A percentile compares a stretch with the other conserved stretches of the same genome.
Evolutionary conservation across 2,797 vertebrate species (phyloP).

Genomic region (Spinus pinus): DNA sequence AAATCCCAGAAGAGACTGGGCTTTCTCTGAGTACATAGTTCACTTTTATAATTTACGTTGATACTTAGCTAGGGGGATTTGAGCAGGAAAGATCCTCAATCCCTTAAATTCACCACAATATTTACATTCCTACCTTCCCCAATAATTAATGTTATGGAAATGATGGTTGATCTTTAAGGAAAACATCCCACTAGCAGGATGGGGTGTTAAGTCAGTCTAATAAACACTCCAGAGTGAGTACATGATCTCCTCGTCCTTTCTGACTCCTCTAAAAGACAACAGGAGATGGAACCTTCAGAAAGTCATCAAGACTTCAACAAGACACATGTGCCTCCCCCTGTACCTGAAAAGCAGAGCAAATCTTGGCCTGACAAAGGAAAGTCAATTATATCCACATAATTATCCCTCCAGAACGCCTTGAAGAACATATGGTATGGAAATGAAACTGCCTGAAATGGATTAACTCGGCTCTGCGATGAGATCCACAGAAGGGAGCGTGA

Average conservation of each 20-base stretch:
- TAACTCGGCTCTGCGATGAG: background rate
- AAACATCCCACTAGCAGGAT: background rate
- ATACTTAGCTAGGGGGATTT: background rate
- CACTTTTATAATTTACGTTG: background rate
- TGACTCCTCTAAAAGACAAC: background rate
- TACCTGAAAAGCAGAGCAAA: background rate
- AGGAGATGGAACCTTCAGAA: background rate
- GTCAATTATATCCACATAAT: background rate
- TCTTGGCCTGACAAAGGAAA: background rate
- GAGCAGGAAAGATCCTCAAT: background rate
- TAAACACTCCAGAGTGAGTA: background rate
- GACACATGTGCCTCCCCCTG: background rate
- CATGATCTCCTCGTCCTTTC: background rate
- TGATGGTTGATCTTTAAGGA: background rate
- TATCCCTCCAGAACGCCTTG: background rate
- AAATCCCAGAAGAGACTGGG: background rate
- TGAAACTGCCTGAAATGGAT: background rate
- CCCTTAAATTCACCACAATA: background rate
- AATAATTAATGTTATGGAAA: background rate
- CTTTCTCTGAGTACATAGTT: background rate
- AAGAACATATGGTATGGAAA: conserved; percentile 31
- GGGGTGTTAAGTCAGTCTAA: background rate
- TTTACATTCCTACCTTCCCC: background rate
- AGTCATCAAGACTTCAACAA: background rate
- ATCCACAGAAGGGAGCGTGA: conserved; percentile 28